These are phyloP conservation scores for Hirtodrosophila trivittata DNA, from an alignment of 2,888 invertebrate genomes.

Conservation along the genomic window DNA sequence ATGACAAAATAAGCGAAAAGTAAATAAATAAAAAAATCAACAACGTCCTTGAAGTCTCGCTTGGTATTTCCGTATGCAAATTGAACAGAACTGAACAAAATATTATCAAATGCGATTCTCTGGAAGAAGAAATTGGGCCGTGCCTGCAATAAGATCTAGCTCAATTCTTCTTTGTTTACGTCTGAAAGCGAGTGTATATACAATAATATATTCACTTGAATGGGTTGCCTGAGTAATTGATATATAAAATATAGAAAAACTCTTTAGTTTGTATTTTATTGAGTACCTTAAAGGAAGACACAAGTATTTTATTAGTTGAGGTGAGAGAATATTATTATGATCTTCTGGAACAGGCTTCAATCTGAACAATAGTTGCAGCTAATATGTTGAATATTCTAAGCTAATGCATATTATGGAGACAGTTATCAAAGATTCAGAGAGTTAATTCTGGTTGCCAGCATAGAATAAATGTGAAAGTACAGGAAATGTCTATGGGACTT, in stretches of 20 bases:
- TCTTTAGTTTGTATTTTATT: no score
- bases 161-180: neutral
- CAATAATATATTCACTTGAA: neutral
- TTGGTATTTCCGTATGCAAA: constrained; percentile 81
- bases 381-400: no score
- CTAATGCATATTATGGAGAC: no score
- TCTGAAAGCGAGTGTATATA: neutral
- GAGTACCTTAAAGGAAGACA: no score
- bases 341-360: no score
- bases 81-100: constrained; percentile 34
- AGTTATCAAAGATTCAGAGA: no score
- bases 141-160: constrained; percentile 3
- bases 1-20: constrained; percentile 29
- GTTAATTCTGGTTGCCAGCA: no score
- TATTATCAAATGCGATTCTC: constrained; percentile 30
- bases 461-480: no score
- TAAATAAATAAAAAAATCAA: constrained; percentile 77
- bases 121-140: neutral
- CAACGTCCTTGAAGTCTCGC: constrained; percentile 82
- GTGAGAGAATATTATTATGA: no score
- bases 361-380: no score
- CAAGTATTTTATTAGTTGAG: no score
- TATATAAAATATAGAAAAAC: neutral
- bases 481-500: no score
- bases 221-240: neutral